phyloP scores from a whole-genome alignment of 2,113 vertebrate genomes.

The Sciurus niger region DNA sequence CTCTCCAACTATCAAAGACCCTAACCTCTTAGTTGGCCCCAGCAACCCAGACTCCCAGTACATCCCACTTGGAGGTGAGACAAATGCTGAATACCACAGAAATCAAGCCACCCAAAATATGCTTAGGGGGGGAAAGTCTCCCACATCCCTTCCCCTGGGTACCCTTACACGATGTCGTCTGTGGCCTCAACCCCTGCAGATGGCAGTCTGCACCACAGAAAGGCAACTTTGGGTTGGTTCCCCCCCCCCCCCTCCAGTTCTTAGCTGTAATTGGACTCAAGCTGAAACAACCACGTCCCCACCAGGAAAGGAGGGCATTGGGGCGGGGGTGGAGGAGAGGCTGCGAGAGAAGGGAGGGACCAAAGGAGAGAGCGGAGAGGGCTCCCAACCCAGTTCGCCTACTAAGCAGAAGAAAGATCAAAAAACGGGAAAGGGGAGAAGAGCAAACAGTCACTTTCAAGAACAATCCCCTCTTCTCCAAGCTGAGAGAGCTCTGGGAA shows the following conservation, averaged over 20 bases:
- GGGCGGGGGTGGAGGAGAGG: conserved; percentile 80
- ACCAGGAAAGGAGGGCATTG: conserved; percentile 81
- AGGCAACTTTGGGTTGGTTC: conserved; percentile 59
- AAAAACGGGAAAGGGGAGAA: conserved; percentile 71
- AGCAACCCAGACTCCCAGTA: neutral
- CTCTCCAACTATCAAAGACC: neutral
- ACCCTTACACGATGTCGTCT: neutral
- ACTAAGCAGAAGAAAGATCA: conserved; percentile 85
- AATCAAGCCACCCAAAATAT: conserved; percentile 75
- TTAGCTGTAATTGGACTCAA: conserved; percentile 84
- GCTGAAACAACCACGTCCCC: conserved; percentile 78
- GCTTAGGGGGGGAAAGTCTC: conserved; percentile 71
- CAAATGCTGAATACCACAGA: conserved; percentile 63
- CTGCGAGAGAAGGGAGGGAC: conserved; percentile 78
- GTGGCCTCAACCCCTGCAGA: conserved; percentile 79
- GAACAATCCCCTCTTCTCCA: conserved; percentile 62
- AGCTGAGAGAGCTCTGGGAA: conserved; percentile 55
- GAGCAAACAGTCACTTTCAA: conserved; percentile 63
- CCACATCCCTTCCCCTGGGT: conserved; percentile 64
- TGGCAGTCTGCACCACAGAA: conserved; percentile 80
- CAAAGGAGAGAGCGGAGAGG: conserved; percentile 72
- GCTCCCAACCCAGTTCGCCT: conserved; percentile 73
- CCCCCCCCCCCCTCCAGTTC: neutral
- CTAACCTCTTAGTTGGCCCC: neutral
- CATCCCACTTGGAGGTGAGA: conserved; percentile 55